phyloP scores from a whole-genome alignment of 92 coral and sea anemone genomes.

The Siderastrea siderea region DNA sequence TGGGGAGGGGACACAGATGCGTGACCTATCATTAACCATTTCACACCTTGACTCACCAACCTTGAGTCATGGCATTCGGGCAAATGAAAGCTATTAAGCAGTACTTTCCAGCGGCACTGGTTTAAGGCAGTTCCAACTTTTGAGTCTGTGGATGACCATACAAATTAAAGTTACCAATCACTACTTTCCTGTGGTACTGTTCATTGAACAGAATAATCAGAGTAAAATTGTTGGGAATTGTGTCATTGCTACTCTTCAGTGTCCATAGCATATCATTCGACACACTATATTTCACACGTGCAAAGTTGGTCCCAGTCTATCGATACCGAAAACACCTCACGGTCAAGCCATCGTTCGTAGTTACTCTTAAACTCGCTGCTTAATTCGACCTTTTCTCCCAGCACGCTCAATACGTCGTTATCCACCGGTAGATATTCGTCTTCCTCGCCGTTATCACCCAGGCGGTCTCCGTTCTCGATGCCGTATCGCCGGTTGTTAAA shows the following conservation, averaged over 20 bases:
- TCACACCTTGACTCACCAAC: too few relatives aligned
- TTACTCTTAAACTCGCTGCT: conserved; percentile 93
- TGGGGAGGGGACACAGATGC: too few relatives aligned
- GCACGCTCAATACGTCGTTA: conserved; percentile 87
- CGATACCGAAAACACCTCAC: conserved; percentile 95
- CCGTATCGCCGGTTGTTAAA: conserved; percentile 95
- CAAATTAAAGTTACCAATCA: neutral
- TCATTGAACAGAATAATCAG: too few relatives aligned
- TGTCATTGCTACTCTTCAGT: neutral
- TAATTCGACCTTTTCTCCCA: conserved; percentile 89
- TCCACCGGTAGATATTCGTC: conserved; percentile 84
- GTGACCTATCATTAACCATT: too few relatives aligned
- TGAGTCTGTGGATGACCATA: neutral
- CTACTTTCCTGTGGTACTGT: neutral
- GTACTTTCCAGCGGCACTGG: neutral
- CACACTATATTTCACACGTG: conserved; percentile 56
- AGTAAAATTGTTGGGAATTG: neutral
- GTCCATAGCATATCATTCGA: neutral
- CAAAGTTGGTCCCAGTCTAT: conserved; percentile 99
- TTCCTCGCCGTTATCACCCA: conserved; percentile 55
- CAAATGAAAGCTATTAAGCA: neutral
- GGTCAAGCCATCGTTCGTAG: conserved; percentile 97
- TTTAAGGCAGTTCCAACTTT: too few relatives aligned
- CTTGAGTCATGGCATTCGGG: too few relatives aligned
- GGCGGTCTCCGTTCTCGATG: conserved; percentile 59